Conservation (phyloP, 2,797 vertebrate genomes). For the Clarias pachynema region DNA sequence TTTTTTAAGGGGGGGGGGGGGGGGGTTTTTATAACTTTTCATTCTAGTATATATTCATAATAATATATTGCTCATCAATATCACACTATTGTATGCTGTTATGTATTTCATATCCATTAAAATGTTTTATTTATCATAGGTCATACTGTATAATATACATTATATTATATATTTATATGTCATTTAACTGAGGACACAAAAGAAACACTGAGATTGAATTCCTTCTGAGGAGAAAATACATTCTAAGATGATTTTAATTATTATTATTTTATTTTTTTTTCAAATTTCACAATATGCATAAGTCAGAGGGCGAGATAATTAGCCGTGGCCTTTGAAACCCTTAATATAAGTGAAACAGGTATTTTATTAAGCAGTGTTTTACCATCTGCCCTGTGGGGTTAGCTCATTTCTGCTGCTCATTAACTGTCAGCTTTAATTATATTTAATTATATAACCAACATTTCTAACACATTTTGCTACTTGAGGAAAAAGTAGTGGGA, state of each 20-base stretch:
- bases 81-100: background rate
- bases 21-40: background rate
- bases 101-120: background rate
- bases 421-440: slow-evolving; percentile 24
- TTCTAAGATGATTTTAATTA: too few relatives aligned
- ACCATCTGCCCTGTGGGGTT: background rate
- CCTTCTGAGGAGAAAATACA: background rate
- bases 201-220: background rate
- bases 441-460: background rate
- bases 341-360: background rate
- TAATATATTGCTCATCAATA: too few relatives aligned
- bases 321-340: slow-evolving; percentile 35
- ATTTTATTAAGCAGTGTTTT: slow-evolving; percentile 11
- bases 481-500: background rate
- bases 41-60: background rate
- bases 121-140: background rate
- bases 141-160: too few relatives aligned
- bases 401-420: background rate
- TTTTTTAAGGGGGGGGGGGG: too few relatives aligned
- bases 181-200: background rate
- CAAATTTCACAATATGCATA: background rate
- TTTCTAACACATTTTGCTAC: background rate
- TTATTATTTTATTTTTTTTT: background rate
- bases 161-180: background rate
- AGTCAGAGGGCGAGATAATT: slow-evolving; percentile 41